Conservation (phyloP, 2,113 vertebrate species). For the Marmota monax region DNA sequence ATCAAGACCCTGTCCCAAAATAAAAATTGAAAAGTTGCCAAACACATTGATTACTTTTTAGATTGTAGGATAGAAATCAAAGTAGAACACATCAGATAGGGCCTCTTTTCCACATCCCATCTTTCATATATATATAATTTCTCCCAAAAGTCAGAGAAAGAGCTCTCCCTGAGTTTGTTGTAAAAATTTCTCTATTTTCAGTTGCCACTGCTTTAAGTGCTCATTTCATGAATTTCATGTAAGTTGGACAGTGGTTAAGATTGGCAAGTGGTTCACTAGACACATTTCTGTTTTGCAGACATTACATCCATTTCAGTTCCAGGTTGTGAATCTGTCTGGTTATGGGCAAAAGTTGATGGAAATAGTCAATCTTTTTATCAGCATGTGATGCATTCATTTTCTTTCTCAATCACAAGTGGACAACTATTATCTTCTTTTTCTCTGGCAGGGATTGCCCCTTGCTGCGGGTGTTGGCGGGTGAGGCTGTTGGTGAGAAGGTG, state of each 20-base stretch:
- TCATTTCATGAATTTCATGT: neutral
- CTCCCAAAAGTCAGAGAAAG: neutral
- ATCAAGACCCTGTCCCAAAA: neutral
- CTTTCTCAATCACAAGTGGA: neutral
- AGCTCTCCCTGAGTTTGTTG: neutral
- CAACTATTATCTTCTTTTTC: neutral
- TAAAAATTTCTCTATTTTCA: neutral
- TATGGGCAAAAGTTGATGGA: neutral
- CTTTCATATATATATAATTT: neutral
- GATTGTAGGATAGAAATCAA: constrained; percentile 28
- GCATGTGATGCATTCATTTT: neutral
- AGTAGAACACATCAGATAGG: neutral
- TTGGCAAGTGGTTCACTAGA: neutral
- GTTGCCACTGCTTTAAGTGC: neutral
- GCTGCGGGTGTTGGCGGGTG: constrained; percentile 74
- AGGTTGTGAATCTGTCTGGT: neutral
- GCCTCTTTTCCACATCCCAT: neutral
- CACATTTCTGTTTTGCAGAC: neutral
- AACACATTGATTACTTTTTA: neutral
- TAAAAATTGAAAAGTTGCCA: neutral
- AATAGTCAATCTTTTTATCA: neutral
- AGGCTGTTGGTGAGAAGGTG: neutral
- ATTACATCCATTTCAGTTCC: neutral
- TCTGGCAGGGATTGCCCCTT: constrained; percentile 78
- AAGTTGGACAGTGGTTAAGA: neutral